Conservation (phyloP, 2,797 vertebrate genomes). For the Sarcoramphus papa region DNA sequence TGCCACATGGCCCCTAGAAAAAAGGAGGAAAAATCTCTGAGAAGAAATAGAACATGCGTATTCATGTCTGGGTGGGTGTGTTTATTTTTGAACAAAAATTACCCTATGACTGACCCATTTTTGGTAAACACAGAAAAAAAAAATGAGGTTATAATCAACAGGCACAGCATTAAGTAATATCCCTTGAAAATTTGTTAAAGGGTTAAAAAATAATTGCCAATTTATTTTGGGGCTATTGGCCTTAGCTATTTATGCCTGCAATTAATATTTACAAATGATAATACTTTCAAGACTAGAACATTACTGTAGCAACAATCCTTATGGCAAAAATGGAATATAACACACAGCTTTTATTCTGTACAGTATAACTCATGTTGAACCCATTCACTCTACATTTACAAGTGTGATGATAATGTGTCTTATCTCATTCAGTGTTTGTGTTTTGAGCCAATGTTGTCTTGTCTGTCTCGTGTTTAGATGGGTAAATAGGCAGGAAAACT, state of each 20-base stretch:
- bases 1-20: neutral
- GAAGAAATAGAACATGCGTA: neutral
- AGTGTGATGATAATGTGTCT: neutral
- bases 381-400: neutral
- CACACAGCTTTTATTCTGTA: neutral
- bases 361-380: neutral
- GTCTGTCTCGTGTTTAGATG: neutral
- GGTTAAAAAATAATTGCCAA: neutral
- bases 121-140: neutral
- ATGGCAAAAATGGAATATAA: neutral
- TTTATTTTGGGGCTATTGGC: neutral
- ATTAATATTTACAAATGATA: neutral
- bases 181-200: neutral
- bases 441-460: neutral
- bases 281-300: neutral
- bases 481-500: neutral
- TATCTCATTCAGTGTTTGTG: neutral
- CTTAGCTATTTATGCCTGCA: neutral
- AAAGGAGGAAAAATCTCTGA: neutral
- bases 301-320: neutral
- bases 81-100: neutral
- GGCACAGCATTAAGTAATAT: neutral
- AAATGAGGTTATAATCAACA: neutral
- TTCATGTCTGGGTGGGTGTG: neutral
- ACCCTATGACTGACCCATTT: neutral